phyloP scores from a whole-genome alignment of 2,888 invertebrate genomes.

The Gandaritis pyraliata region DNA sequence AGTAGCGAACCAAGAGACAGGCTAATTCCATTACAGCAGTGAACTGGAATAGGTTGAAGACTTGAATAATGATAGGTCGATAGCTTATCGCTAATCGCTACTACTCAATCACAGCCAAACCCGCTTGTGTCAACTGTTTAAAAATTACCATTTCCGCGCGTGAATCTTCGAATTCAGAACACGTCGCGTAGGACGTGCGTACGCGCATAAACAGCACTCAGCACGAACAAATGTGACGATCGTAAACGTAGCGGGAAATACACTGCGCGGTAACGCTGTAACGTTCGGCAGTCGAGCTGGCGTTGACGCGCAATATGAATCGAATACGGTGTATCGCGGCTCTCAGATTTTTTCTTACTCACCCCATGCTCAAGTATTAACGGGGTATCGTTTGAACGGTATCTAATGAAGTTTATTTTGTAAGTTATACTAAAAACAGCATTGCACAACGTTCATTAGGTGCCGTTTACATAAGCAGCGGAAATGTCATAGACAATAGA shows the following conservation, averaged over 20 bases:
- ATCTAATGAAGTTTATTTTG: conserved; percentile 5
- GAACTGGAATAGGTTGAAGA: too few relatives aligned
- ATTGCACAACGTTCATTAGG: not conserved
- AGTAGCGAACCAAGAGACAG: too few relatives aligned
- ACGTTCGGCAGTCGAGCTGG: too few relatives aligned
- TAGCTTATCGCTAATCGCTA: conserved; percentile 30
- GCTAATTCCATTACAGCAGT: too few relatives aligned
- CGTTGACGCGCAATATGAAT: too few relatives aligned
- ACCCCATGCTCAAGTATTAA: conserved; percentile 24
- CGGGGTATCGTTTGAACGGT: conserved; percentile 5
- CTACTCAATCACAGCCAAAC: conserved; percentile 37
- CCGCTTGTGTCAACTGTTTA: conserved; percentile 50
- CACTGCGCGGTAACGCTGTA: too few relatives aligned
- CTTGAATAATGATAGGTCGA: too few relatives aligned
- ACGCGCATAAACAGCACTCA: conserved; percentile 28
- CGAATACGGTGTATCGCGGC: too few relatives aligned
- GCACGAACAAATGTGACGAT: too few relatives aligned
- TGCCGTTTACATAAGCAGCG: not conserved
- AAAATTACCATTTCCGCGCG: conserved; percentile 62
- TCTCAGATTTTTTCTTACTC: too few relatives aligned
- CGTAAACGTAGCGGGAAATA: too few relatives aligned
- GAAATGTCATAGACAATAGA: not conserved
- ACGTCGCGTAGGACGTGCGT: conserved; percentile 42
- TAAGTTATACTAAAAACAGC: not conserved
- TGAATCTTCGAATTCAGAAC: conserved; percentile 51